Base-by-base conservation (phyloP, 1,140 invertebrate species). In the Plutomurus gul region DNA sequence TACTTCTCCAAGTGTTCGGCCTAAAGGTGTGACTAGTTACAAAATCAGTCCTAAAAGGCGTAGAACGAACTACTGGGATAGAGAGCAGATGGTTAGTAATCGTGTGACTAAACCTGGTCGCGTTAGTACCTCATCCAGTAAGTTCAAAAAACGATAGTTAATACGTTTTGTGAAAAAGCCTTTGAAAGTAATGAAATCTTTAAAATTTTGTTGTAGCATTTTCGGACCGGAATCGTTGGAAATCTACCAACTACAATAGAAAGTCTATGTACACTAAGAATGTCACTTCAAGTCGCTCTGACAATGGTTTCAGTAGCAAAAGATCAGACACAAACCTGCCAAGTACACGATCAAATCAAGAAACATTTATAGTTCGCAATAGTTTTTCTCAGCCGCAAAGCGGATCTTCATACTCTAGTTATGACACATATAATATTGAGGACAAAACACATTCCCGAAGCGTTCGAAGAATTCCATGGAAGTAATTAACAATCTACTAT, bases 41-140 rank as follows among this genome's bases (percentile, higher is more conserved):
- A 76, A 76, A 25, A 65, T 82, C 2, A 79, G 81, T 37, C 77
- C 81, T 3, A 82, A 82, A 33, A 20, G 76, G n/a, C 46, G 81
- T 25, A 49, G 81, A 75, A 78, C 78, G 27, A 78, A 56, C n/a
- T 79, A 43, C 18, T 79, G 37, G n/a, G 78, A 79, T 33, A 18
- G 72, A 47, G 56, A 70, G 43, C 39, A 49, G n/a, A 65, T 36
- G 30, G 37, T 56, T 3, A 49, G 4, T n/a, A 65, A 65, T 18
- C 56, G 56, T 20, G 30, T 65, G 13, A 65, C 56, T n/a, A 65
- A 65, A 65, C 56, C 56, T 1, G 56, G 56, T 13, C 56, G 56
- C 13, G n/a, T 65, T 7, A 65, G 56, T 36, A 13, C 56, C 2
- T 13, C 56, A 33, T 33, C 16, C 36, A n/a, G 27, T n/a, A 60